Conservation (phyloP, 2,113 vertebrate genomes). For the Ptilorrhoa leucosticta region DNA sequence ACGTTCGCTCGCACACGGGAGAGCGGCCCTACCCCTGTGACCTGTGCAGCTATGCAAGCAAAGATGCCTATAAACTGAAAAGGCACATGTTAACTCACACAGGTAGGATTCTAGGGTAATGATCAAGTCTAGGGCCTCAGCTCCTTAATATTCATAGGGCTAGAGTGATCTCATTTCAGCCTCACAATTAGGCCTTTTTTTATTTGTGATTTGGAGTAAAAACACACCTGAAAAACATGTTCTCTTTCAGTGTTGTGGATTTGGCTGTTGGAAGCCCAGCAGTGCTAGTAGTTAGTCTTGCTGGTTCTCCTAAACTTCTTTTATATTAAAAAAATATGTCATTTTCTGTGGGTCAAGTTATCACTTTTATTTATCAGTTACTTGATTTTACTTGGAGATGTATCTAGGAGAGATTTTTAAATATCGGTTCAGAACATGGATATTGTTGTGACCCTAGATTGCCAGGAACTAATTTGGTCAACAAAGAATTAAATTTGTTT, state of each 20-base stretch:
- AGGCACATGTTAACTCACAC: conserved; percentile 71
- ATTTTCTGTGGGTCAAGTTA: neutral
- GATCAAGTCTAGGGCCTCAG: neutral
- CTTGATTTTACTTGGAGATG: neutral
- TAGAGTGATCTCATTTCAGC: neutral
- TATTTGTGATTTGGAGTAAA: neutral
- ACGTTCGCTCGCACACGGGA: conserved; percentile 63
- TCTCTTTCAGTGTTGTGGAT: neutral
- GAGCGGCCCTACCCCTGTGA: conserved; percentile 67
- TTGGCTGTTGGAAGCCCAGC: neutral
- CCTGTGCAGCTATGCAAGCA: conserved; percentile 69
- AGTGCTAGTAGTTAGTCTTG: neutral
- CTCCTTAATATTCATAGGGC: neutral
- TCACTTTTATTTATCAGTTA: neutral
- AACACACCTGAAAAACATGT: neutral
- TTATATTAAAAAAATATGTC: neutral
- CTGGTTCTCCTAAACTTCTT: neutral
- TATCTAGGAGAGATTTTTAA: neutral
- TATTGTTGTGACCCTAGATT: neutral
- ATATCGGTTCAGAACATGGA: neutral
- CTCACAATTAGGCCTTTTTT: neutral
- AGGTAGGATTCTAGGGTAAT: conserved; percentile 16
- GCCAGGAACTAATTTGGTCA: neutral
- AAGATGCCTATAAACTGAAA: conserved; percentile 70
- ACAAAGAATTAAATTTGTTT: neutral